Conservation (phyloP, 2,797 vertebrate genomes). For the Enteromius fasciolatus region DNA sequence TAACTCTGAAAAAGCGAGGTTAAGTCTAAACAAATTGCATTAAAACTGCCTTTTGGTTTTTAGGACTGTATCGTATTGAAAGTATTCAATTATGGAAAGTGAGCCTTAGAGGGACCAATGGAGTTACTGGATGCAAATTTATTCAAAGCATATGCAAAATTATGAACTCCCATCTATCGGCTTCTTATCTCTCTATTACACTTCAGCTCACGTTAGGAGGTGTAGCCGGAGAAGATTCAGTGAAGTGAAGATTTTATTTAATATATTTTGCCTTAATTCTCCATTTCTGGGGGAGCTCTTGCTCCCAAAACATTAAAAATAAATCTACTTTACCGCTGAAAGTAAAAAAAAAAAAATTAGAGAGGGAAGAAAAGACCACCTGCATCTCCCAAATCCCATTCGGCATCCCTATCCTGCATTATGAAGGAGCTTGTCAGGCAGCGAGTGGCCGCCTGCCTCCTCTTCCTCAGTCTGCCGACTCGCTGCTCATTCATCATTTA, state of each 20-base stretch:
- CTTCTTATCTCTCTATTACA: constrained; percentile 31
- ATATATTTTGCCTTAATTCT: constrained; percentile 40
- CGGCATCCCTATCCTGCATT: constrained; percentile 56
- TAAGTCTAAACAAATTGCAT: not conserved
- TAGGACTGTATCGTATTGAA: constrained; percentile 10
- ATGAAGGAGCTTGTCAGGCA: constrained; percentile 50
- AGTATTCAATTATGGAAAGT: constrained; percentile 36
- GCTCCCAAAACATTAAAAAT: constrained; percentile 58
- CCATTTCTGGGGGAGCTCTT: constrained; percentile 40
- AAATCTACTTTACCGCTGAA: constrained; percentile 46
- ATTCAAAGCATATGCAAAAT: constrained; percentile 51
- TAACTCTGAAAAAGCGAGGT: not conserved
- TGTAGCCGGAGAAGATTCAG: constrained; percentile 27
- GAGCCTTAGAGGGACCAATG: constrained; percentile 37
- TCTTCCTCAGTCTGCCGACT: constrained; percentile 39
- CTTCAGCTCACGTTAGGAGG: constrained; percentile 27
- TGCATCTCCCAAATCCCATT: constrained; percentile 54
- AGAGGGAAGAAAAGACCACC: constrained; percentile 54
- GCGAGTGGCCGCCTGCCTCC: constrained; percentile 33
- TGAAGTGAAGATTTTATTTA: constrained; percentile 20
- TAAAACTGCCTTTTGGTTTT: not conserved
- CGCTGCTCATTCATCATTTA: constrained; percentile 61
- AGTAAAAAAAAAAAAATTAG: constrained; percentile 20
- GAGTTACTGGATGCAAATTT: constrained; percentile 48
- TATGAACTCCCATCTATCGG: constrained; percentile 24